Evolutionary conservation across 23 tunicate species (phyloP), one percentile per base, ranked within the genome.

Genomic region (Trididemnum miniatum): DNA sequence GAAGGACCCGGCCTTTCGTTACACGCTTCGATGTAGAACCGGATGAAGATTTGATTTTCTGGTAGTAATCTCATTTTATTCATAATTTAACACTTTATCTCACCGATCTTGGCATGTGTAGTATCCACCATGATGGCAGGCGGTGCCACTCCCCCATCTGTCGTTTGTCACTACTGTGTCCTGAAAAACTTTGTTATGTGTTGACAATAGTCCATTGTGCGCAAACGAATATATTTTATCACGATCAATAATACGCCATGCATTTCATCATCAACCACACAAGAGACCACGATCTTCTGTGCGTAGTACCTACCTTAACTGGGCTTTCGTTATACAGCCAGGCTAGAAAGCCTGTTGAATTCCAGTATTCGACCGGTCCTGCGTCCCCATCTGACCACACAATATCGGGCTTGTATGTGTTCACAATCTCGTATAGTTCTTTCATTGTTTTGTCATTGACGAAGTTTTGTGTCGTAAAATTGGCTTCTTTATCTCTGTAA

Each of bases 301-400:
- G 24, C n/a, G 24, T n/a, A 64, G 20, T 12, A 62, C 26, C 57
- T 73, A 90, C 96, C 87, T 85, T 90, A 25, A 90, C 96, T 2
- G 96, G 96, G 36, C 96, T 90, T 31, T 90, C 90, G 73, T 90
- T 90, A 65, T 85, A 90, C 18, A 90, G 59, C 96, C 96, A 90
- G 35, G 96, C 96, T 34, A 90, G 78, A 76, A 90, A 90, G 34
- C 64, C 86, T 18, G 96, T 85, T 5, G 88, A 83, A 28, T 85
- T 85, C 96, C 96, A 90, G 66, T 90, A 90, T 23, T 62, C 80
- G 29, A 33, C 87, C 38, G 85, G 82, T 1, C 85, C 96, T 20
- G 22, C 83, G 34, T 65, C 82, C 23, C 96, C 96, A 54, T 90
- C 96, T 0, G 90, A 85, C 96, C 96, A 90, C 5, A 90, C 83